phyloP scores from a whole-genome alignment of 2,888 invertebrate genomes.

The Brenthis ino region DNA sequence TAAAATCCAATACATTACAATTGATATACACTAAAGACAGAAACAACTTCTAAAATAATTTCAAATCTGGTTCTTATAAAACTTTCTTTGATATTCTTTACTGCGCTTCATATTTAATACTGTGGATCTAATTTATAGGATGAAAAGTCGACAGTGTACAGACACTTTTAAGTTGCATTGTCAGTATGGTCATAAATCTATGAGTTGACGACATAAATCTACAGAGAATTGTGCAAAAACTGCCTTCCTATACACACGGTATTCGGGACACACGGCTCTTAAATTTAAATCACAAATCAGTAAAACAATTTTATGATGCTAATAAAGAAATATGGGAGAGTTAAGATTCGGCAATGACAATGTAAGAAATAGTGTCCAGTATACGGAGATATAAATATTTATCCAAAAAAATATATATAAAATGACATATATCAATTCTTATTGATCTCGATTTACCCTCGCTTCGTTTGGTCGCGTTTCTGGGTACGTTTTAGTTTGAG shows the following conservation, averaged over 20 bases:
- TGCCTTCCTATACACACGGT: slow-evolving; percentile 43
- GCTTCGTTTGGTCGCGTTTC: no score
- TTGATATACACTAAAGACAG: no score
- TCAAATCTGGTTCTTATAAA: no score
- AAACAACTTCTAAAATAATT: no score
- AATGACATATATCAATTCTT: no score
- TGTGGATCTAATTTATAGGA: slow-evolving; percentile 8
- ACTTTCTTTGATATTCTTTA: background rate
- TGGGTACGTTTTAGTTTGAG: no score
- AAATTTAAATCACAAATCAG: slow-evolving; percentile 31
- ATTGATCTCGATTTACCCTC: no score
- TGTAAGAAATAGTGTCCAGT: background rate
- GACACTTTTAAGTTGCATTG: slow-evolving; percentile 47
- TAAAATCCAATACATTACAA: no score
- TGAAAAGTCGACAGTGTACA: slow-evolving; percentile 23
- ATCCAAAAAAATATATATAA: no score
- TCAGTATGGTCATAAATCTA: slow-evolving; percentile 57
- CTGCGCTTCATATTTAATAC: slow-evolving; percentile 1
- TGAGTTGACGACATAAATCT: slow-evolving; percentile 55
- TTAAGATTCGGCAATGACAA: slow-evolving; percentile 27
- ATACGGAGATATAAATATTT: no score
- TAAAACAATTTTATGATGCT: slow-evolving; percentile 16
- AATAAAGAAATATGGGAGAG: slow-evolving; percentile 19
- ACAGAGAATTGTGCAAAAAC: slow-evolving; percentile 58
- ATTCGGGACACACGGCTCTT: slow-evolving; percentile 41